phyloP scores from a whole-genome alignment of 2,888 invertebrate genomes.

The Augochlorella aurata region DNA sequence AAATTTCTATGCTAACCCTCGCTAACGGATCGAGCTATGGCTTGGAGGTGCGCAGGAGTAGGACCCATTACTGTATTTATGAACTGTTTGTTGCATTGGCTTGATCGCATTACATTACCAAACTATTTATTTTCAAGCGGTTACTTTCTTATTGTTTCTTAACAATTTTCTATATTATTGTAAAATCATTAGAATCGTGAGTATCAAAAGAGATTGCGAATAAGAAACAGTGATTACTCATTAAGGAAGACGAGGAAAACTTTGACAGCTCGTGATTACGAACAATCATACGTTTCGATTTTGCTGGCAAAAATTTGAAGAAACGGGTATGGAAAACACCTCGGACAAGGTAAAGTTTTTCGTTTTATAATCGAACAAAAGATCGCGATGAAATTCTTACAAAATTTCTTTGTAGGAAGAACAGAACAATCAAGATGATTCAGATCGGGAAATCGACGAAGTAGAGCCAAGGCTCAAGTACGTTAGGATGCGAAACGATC shows the following conservation, averaged over 20 bases:
- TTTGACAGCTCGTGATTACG: slow-evolving; percentile 56
- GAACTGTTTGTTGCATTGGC: slow-evolving; percentile 17
- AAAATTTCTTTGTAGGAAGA: slow-evolving; percentile 70
- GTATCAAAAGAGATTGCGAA: not conserved
- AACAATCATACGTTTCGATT: not conserved
- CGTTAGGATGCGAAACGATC: slow-evolving; percentile 93
- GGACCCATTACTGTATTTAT: no score
- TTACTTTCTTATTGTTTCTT: not conserved
- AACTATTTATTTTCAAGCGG: slow-evolving; percentile 2
- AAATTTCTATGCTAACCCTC: no score
- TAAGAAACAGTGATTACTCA: not conserved
- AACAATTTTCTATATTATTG: slow-evolving; percentile 9
- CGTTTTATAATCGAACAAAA: not conserved
- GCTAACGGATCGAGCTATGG: no score
- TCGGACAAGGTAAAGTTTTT: slow-evolving; percentile 64
- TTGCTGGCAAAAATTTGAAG: not conserved
- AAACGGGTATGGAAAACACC: slow-evolving; percentile 63
- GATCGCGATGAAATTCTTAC: not conserved
- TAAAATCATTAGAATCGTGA: slow-evolving; percentile 13
- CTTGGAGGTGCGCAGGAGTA: no score
- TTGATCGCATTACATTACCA: slow-evolving; percentile 8
- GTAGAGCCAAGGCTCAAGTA: slow-evolving; percentile 96
- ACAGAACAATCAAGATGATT: slow-evolving; percentile 76
- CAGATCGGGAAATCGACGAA: slow-evolving; percentile 84
- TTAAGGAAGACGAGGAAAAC: slow-evolving; percentile 8